Evolutionary conservation across 2,113 vertebrate species (phyloP).

Genomic region (Callocephalon fimbriatum): DNA sequence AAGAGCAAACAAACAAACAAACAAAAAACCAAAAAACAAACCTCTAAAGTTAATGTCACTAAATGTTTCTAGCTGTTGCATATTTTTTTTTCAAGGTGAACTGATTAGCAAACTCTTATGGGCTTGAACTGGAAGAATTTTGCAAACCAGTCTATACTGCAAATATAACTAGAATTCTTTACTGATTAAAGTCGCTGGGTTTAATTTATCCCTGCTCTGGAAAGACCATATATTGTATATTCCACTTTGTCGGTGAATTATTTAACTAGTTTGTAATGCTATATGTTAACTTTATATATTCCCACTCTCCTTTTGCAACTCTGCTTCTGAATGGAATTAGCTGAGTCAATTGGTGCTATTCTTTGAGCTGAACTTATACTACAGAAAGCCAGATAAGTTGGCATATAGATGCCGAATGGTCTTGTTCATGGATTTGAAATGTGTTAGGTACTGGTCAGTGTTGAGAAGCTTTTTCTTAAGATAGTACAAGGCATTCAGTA

Average conservation of each 20-base stretch:
- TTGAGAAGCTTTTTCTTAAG: neutral
- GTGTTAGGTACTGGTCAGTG: neutral
- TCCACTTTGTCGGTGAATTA: neutral
- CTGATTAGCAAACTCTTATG: neutral
- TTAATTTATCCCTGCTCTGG: neutral
- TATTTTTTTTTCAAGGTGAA: neutral
- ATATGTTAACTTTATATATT: neutral
- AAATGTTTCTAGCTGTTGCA: neutral
- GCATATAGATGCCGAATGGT: neutral
- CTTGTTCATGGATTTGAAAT: neutral
- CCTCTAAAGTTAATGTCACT: neutral
- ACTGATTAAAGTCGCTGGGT: neutral
- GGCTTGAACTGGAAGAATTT: neutral
- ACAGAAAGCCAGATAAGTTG: neutral
- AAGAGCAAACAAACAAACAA: neutral
- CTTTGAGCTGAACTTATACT: neutral
- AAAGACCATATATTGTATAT: neutral
- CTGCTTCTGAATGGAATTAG: slow-evolving; percentile 13
- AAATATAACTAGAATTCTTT: neutral
- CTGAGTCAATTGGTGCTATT: neutral
- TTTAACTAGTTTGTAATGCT: neutral
- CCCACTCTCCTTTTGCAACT: neutral
- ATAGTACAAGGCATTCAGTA: neutral
- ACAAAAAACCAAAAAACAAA: too few species aligned
- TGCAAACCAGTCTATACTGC: neutral